Evolutionary conservation across 2,888 invertebrate genomes (phyloP).

Genomic region (Drosophila austrosaltans): DNA sequence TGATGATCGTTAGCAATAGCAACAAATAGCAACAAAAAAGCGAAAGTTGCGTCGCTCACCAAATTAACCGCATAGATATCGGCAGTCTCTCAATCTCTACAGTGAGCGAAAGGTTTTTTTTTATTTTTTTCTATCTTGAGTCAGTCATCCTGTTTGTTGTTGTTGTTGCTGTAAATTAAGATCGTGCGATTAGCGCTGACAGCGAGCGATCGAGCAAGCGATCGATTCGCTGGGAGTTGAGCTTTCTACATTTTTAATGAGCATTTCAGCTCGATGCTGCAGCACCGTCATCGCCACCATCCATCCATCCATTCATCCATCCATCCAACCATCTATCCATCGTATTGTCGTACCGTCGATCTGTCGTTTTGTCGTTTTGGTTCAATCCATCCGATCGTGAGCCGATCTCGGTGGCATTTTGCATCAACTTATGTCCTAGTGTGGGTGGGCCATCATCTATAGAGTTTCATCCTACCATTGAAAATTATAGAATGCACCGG

Average conservation of each 20-base stretch:
- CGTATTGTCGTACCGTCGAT: not conserved
- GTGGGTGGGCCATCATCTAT: not conserved
- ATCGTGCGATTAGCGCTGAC: conserved; percentile 76
- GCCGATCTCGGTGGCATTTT: conserved; percentile 7
- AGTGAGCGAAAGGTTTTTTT: conserved; percentile 9
- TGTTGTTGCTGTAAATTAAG: conserved; percentile 75
- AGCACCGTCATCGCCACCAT: conserved; percentile 43
- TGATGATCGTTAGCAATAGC: conserved; percentile 70
- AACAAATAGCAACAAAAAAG: conserved; percentile 53
- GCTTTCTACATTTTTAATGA: conserved; percentile 78
- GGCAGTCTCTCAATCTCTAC: conserved; percentile 27
- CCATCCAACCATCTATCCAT: too few relatives aligned
- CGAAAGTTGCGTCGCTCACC: conserved; percentile 73
- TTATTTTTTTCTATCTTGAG: not conserved
- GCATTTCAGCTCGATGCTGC: conserved; percentile 73
- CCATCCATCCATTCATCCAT: conserved; percentile 36
- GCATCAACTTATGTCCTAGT: not conserved
- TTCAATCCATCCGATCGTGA: not conserved
- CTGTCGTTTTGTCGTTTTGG: not conserved
- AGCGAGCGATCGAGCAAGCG: conserved; percentile 52
- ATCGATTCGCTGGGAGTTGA: conserved; percentile 46
- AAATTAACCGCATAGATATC: conserved; percentile 65
- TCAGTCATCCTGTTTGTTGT: conserved; percentile 47
- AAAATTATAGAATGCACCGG: conserved; percentile 22
- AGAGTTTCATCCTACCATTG: conserved; percentile 10